Base-by-base conservation (phyloP, 2,888 invertebrate species). In the Magallana nippona region DNA sequence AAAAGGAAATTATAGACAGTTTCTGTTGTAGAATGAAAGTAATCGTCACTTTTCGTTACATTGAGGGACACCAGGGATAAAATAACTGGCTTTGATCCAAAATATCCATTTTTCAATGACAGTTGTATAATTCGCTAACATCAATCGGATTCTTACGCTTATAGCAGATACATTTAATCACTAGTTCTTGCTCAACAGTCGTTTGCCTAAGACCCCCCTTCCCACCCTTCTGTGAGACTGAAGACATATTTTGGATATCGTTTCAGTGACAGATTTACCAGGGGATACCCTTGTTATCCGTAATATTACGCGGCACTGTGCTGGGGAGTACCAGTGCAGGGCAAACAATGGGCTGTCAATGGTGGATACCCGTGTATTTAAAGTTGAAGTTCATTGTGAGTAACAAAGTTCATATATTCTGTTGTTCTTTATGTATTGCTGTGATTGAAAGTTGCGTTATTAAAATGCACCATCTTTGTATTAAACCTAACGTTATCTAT, bases 311-410 rank as follows among this genome's bases (percentile, higher is more conserved):
- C 95, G 98, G 82, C 96, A 97, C 91, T 98, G 98, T 95, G 98
- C 98, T 97, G 98, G 98, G 44, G 96, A 97, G 55, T 98, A 98
- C 94, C 96, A 98, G 88, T 98, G 98, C 95, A 97, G 98, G 89
- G 98, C 98, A 79, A 96, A 96, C 92, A 98, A 98, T 94, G 97
- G 97, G 94, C 98, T 98, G 91, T 98, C 97, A 44, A 98, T 98
- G 10, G 97, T 98, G 17, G 97, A 97, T 92, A 97, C 97, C 95
- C 97, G 97, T 94, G 95, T 97, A 90, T 97, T 98, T 89, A 96
- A 96, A 79, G 96, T 98, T 85, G 96, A 96, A 93, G 97, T 98
- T 84, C 97, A 97, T 94, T 98, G 98, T 98, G 95, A 97, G 97
- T 96, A 83, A 44, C 44, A 44, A 44, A 44, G 3, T 8, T 44